Percentiles rank a stretch among this genome's conserved stretches.
phyloP scores from a whole-genome alignment of 2,888 invertebrate species.

The Stenichneumon culpator region DNA sequence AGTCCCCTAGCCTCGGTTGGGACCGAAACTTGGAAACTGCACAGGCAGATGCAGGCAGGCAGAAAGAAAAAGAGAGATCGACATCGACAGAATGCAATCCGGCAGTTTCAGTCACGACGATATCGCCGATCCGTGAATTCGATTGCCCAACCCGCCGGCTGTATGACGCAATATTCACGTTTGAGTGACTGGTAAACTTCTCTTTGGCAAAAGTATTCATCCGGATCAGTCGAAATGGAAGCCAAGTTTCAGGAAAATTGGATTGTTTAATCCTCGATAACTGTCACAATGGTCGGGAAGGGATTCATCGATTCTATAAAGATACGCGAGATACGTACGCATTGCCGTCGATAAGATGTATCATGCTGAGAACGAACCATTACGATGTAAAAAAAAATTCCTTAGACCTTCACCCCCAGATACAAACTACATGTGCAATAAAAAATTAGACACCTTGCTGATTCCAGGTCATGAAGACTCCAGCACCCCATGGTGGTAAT shows the following conservation, averaged over 20 bases:
- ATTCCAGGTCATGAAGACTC: background rate
- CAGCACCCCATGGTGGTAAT: no score
- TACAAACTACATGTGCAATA: background rate
- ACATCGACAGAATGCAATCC: constrained; percentile 1
- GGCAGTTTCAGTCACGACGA: constrained; percentile 28
- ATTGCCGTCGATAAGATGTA: constrained; percentile 8
- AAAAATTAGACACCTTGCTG: background rate
- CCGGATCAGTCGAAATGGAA: constrained; percentile 39
- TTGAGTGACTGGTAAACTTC: background rate
- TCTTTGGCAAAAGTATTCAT: constrained; percentile 1
- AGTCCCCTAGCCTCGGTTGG: background rate
- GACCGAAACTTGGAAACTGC: constrained; percentile 23
- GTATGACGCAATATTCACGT: constrained; percentile 8
- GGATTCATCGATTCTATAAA: constrained; percentile 46
- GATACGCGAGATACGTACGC: background rate
- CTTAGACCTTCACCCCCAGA: background rate
- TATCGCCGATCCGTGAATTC: constrained; percentile 18
- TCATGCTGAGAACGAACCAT: constrained; percentile 14
- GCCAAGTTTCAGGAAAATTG: constrained; percentile 66
- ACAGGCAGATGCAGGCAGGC: background rate
- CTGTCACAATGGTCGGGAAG: constrained; percentile 3
- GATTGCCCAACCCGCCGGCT: background rate
- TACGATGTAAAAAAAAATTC: background rate
- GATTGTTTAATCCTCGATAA: constrained; percentile 63
- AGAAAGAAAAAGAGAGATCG: constrained; percentile 17